These are phyloP conservation scores for Plebejus argus DNA, from an alignment of 2,888 invertebrate genomes.

Conservation along the genomic window DNA sequence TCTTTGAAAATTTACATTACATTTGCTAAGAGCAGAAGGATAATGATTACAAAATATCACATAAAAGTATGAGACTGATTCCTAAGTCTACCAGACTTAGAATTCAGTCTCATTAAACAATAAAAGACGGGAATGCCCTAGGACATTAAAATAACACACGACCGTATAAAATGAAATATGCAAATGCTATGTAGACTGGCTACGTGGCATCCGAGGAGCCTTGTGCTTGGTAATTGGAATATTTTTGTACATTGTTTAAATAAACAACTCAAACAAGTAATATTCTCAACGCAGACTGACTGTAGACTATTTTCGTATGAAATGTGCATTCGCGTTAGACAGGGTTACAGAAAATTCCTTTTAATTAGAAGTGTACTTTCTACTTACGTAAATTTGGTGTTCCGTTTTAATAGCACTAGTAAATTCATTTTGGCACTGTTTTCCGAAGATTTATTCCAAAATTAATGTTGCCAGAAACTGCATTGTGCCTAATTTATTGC, in stretches of 20 bases:
- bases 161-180: slow-evolving; percentile 21
- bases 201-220: slow-evolving; percentile 3
- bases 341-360: neutral
- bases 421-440: neutral
- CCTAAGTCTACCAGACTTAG: neutral
- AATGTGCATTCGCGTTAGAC: neutral
- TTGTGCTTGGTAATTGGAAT: slow-evolving; percentile 22
- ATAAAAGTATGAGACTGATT: neutral
- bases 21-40: too few species aligned
- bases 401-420: neutral
- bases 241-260: slow-evolving; percentile 22
- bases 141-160: slow-evolving; percentile 23
- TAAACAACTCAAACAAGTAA: slow-evolving; percentile 3
- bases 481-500: neutral
- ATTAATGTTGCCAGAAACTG: neutral
- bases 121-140: slow-evolving; percentile 10
- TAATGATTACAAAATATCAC: too few species aligned
- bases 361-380: neutral
- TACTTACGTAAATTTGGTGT: neutral
- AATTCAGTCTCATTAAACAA: neutral
- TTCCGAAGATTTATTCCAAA: neutral
- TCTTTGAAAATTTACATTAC: neutral
- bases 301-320: neutral
- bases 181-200: neutral
- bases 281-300: neutral